Conservation (phyloP, 2,888 invertebrate genomes). For the Glomeris marginata region DNA sequence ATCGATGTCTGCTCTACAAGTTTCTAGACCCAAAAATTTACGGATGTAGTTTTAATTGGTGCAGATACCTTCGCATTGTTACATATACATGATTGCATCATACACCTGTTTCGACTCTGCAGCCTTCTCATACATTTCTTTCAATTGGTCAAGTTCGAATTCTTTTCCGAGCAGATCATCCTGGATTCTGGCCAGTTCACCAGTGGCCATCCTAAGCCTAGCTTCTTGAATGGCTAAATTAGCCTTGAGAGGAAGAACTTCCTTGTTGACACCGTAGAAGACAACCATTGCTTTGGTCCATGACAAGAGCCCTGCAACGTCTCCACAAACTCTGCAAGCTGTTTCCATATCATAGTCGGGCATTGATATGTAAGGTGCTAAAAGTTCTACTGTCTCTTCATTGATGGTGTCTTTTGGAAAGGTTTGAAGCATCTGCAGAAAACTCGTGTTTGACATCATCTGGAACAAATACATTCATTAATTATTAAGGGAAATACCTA, state of each 20-base stretch:
- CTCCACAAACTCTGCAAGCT: constrained; percentile 87
- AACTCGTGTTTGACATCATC: constrained; percentile 94
- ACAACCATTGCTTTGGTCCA: constrained; percentile 96
- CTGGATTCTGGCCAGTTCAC: constrained; percentile 74
- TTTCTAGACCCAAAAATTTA: constrained; percentile 40
- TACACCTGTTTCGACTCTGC: constrained; percentile 61
- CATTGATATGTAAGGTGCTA: constrained; percentile 84
- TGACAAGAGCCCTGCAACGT: constrained; percentile 83
- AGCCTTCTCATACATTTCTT: constrained; percentile 83
- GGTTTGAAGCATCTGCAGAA: constrained; percentile 76
- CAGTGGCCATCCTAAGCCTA: constrained; percentile 74
- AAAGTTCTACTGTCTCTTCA: constrained; percentile 88
- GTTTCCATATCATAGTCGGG: constrained; percentile 96
- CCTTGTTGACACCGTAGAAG: constrained; percentile 91
- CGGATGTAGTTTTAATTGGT: background rate
- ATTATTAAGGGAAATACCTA: background rate
- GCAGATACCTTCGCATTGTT: background rate
- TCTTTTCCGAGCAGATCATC: constrained; percentile 79
- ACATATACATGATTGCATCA: background rate
- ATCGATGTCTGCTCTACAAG: constrained; percentile 83
- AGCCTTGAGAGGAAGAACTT: constrained; percentile 84
- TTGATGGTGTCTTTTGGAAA: constrained; percentile 94
- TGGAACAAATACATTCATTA: constrained; percentile 26
- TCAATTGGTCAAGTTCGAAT: constrained; percentile 71
- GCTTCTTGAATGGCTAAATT: constrained; percentile 84